A percentile compares a stretch with the other conserved stretches of the same genome.
Conservation (phyloP, 2,797 vertebrate species). For the Mareca penelope region DNA sequence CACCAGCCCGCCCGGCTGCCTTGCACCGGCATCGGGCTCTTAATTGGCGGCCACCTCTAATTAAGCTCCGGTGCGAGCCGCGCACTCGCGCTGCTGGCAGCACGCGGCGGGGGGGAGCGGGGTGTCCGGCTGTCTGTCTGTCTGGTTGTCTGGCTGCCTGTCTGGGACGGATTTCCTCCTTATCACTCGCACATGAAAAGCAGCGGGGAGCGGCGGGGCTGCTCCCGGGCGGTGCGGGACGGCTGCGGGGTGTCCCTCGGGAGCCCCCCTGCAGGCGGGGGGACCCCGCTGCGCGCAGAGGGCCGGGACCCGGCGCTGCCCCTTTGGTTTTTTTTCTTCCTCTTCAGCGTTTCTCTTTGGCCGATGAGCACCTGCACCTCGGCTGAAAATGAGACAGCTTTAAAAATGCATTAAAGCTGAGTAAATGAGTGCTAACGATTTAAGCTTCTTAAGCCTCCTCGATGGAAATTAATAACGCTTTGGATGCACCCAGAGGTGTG, state of each 20-base stretch:
- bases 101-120: neutral
- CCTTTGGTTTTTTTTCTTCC: neutral
- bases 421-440: slow-evolving; percentile 50
- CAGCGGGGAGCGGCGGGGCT: slow-evolving; percentile 23
- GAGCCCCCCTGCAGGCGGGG: neutral
- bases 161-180: slow-evolving; percentile 61
- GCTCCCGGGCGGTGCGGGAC: slow-evolving; percentile 32
- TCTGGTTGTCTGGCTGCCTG: neutral
- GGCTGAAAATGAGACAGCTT: neutral
- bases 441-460: slow-evolving; percentile 50
- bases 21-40: neutral
- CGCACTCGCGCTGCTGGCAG: neutral
- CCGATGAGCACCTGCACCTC: slow-evolving; percentile 3
- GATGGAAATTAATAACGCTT: slow-evolving; percentile 40
- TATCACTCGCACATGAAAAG: slow-evolving; percentile 42
- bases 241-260: neutral
- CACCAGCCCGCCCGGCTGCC: neutral
- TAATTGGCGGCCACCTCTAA: neutral
- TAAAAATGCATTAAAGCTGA: slow-evolving; percentile 34
- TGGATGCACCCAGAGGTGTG: slow-evolving; percentile 23
- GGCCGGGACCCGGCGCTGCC: neutral
- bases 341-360: neutral
- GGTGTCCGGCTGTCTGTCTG: neutral
- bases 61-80: neutral
- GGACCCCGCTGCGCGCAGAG: neutral